A percentile compares a stretch with the other conserved stretches of the same genome.
phyloP scores from a whole-genome alignment of 1,140 invertebrate species.

The Aphelinus certus region DNA sequence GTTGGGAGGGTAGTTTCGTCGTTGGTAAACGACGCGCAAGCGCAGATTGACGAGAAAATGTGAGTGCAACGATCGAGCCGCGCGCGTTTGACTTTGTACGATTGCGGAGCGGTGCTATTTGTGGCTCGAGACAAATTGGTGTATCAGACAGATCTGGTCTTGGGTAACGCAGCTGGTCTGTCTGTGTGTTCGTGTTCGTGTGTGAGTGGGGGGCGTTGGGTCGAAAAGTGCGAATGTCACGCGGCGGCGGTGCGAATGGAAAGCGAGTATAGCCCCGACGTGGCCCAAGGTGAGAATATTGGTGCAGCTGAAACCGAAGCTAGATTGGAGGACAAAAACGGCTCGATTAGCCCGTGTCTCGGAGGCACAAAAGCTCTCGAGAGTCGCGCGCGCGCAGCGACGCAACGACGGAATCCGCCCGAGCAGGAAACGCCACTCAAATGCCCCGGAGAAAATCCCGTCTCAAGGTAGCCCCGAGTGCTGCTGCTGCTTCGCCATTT shows the following conservation, averaged over 20 bases:
- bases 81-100: too few relatives aligned
- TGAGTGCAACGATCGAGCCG: too few relatives aligned
- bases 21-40: too few relatives aligned
- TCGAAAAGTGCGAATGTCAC: neutral
- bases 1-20: too few relatives aligned
- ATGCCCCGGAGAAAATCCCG: constrained; percentile 52
- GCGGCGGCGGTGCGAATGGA: neutral
- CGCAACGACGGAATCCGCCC: constrained; percentile 50
- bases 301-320: constrained; percentile 57
- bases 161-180: too few relatives aligned
- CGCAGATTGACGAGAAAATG: too few relatives aligned
- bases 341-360: constrained; percentile 53
- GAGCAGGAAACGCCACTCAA: constrained; percentile 60
- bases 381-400: constrained; percentile 50
- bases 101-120: too few relatives aligned
- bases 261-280: neutral
- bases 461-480: constrained; percentile 54
- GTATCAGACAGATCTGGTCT: too few relatives aligned
- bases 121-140: too few relatives aligned
- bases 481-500: too few relatives aligned
- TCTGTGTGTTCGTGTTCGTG: neutral
- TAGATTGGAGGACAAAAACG: constrained; percentile 64
- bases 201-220: neutral
- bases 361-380: constrained; percentile 31
- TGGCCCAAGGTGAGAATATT: constrained; percentile 63